A percentile compares a stretch with the other conserved stretches of the same genome.
phyloP scores from a whole-genome alignment of 2,113 vertebrate genomes.

The Spheniscus mendiculus region DNA sequence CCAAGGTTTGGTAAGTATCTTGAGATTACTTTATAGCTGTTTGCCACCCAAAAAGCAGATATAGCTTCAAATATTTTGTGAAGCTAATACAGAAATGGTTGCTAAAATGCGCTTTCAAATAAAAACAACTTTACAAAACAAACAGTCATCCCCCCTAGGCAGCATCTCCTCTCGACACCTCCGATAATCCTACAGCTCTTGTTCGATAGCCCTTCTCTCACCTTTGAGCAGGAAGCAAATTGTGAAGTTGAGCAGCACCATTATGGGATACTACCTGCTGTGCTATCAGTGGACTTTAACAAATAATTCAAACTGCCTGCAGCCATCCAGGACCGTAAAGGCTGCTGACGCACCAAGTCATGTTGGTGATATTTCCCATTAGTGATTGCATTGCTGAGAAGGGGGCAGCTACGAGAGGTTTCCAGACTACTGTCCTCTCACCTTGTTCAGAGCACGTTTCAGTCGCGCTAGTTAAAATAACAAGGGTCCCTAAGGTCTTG shows the following conservation, averaged over 20 bases:
- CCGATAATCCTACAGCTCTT: not conserved
- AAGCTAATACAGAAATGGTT: not conserved
- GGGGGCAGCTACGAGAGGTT: not conserved
- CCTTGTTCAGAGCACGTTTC: not conserved
- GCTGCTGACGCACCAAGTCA: not conserved
- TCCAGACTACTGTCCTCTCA: not conserved
- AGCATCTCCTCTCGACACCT: not conserved
- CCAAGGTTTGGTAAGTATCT: not conserved
- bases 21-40: not conserved
- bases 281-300: constrained; percentile 45
- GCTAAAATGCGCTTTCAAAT: not conserved
- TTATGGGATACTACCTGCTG: constrained; percentile 59
- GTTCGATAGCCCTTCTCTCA: constrained; percentile 25
- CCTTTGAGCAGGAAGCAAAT: constrained; percentile 23
- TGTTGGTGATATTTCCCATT: not conserved
- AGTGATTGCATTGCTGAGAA: not conserved
- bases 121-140: not conserved
- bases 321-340: constrained; percentile 54
- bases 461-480: not conserved
- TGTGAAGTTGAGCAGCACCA: constrained; percentile 33
- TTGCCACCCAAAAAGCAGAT: not conserved
- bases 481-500: not conserved
- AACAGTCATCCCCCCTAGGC: not conserved
- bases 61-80: not conserved
- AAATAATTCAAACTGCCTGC: constrained; percentile 74